Percentiles rank a stretch among this genome's conserved stretches.
Conservation (phyloP, 1,140 invertebrate species). For the Mycetomoellerius zeteki region DNA sequence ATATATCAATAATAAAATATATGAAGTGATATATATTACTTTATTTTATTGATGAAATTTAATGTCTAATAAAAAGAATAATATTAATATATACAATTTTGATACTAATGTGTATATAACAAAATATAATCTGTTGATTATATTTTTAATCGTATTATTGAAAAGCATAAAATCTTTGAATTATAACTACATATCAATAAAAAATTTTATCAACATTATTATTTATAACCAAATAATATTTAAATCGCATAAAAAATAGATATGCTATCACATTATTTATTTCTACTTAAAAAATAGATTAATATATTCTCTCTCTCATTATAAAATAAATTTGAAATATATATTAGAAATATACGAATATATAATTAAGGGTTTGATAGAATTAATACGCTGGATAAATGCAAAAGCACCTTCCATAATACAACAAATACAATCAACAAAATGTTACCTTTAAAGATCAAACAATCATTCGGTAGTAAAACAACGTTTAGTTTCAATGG, state of each 20-base stretch:
- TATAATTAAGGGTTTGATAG: not conserved
- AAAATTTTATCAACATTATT: constrained; percentile 15
- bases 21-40: not conserved
- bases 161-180: not conserved
- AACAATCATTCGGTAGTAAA: not conserved
- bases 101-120: not conserved
- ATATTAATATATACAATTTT: constrained; percentile 11
- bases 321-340: constrained; percentile 11
- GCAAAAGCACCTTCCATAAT: too few relatives aligned
- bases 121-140: not conserved
- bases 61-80: not conserved
- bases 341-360: not conserved
- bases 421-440: constrained; percentile 6
- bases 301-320: not conserved
- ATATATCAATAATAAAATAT: not conserved
- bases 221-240: constrained; percentile 12
- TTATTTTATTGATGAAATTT: not conserved
- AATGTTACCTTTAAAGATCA: not conserved
- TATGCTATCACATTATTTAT: not conserved
- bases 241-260: not conserved
- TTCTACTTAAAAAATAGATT: not conserved
- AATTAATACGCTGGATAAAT: not conserved
- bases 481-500: not conserved
- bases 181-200: not conserved
- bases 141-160: not conserved